phyloP scores from a whole-genome alignment of 2,888 invertebrate genomes.

The Caenorhabditis afra region DNA sequence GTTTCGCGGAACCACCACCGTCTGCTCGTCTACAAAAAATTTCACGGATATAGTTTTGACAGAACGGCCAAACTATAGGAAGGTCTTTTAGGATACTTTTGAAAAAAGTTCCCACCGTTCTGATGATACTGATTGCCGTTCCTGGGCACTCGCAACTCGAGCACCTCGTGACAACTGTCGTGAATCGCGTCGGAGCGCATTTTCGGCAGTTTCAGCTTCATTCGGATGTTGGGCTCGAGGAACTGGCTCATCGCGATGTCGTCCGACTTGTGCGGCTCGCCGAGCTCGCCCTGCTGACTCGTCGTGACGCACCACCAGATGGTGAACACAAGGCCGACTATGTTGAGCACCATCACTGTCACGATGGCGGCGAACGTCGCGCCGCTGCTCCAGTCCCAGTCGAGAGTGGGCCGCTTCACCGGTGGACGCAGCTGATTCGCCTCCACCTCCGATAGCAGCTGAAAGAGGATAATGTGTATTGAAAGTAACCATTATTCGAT shows the following conservation, averaged over 20 bases:
- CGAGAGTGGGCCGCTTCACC: no score
- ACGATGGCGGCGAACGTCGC: conserved; percentile 14
- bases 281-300: conserved; percentile 14
- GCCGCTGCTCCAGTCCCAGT: conserved; percentile 18
- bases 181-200: conserved; percentile 22
- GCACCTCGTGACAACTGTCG: conserved; percentile 25
- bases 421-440: background rate
- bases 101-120: conserved; percentile 23
- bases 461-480: no score
- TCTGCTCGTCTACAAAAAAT: conserved; percentile 48
- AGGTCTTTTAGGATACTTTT: no score
- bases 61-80: no score
- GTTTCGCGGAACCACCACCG: conserved; percentile 41
- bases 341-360: conserved; percentile 42
- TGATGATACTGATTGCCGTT: conserved; percentile 51
- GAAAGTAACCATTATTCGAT: no score
- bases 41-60: background rate
- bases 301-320: conserved; percentile 47
- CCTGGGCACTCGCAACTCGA: conserved; percentile 45
- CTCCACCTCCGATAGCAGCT: no score
- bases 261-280: conserved; percentile 4
- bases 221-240: conserved; percentile 54
- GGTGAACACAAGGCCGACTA: conserved; percentile 36
- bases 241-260: conserved; percentile 25
- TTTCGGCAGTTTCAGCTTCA: conserved; percentile 49